Conservation (phyloP, 2,888 invertebrate species). For the Cremastinae sp. region DNA sequence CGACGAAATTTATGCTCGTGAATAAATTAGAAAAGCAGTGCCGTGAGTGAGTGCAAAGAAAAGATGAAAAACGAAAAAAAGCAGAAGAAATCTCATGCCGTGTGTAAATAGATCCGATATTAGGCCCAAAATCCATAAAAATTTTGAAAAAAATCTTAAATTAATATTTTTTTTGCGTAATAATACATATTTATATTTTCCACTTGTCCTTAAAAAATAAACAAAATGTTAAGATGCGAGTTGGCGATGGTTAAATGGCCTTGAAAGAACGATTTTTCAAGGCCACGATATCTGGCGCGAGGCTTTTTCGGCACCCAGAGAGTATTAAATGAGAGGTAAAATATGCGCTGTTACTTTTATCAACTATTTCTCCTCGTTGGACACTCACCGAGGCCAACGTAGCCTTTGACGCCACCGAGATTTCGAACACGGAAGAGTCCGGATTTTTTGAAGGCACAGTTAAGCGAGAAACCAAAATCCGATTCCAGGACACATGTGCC, state of each 20-base stretch:
- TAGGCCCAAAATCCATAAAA: neutral
- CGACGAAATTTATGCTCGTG: slow-evolving; percentile 36
- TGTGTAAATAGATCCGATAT: slow-evolving; percentile 25
- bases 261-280: slow-evolving; percentile 50
- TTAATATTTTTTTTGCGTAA: slow-evolving; percentile 32
- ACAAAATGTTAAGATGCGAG: neutral
- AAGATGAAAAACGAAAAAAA: slow-evolving; percentile 19
- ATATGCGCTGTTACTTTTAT: slow-evolving; percentile 10
- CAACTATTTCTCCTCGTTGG: slow-evolving; percentile 53
- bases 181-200: slow-evolving; percentile 20
- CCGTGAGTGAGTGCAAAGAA: slow-evolving; percentile 30
- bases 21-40: slow-evolving; percentile 53
- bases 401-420: slow-evolving; percentile 94
- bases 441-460: slow-evolving; percentile 96
- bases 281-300: slow-evolving; percentile 32
- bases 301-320: slow-evolving; percentile 6
- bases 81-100: neutral
- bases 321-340: too few species aligned
- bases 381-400: slow-evolving; percentile 92
- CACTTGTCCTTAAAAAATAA: neutral
- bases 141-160: slow-evolving; percentile 2
- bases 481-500: slow-evolving; percentile 93
- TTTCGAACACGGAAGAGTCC: slow-evolving; percentile 94
- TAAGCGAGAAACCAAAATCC: slow-evolving; percentile 93
- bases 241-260: slow-evolving; percentile 18